Conservation (phyloP, 2,797 vertebrate genomes). For the Rhincodon typus region DNA sequence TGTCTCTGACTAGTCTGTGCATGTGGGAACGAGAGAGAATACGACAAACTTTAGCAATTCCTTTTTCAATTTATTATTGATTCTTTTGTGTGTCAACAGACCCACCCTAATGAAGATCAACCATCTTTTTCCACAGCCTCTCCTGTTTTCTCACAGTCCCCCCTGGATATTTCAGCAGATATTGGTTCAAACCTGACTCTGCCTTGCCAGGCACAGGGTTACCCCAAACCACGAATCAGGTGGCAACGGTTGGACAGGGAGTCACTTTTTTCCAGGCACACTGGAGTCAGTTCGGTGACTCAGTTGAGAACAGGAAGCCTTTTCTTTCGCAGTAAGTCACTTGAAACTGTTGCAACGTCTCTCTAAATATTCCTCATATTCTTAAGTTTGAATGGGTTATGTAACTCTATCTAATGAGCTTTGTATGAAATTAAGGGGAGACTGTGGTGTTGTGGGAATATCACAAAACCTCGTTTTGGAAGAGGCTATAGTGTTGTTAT, state of each 20-base stretch:
- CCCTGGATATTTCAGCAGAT: slow-evolving; percentile 66
- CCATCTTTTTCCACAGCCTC: slow-evolving; percentile 56
- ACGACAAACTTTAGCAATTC: background rate
- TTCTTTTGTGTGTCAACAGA: background rate
- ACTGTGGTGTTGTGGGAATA: too few species aligned
- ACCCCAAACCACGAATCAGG: slow-evolving; percentile 76
- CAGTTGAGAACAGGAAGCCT: slow-evolving; percentile 69
- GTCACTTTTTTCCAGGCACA: slow-evolving; percentile 61
- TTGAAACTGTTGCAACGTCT: background rate
- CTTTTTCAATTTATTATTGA: background rate
- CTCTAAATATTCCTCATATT: slow-evolving; percentile 33
- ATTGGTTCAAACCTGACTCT: slow-evolving; percentile 79
- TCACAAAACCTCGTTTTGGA: too few species aligned
- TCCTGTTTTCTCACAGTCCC: slow-evolving; percentile 74
- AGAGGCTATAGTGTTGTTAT: too few species aligned
- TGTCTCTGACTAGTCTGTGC: background rate
- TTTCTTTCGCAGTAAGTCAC: slow-evolving; percentile 71
- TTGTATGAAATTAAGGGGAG: background rate
- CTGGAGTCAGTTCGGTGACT: slow-evolving; percentile 57
- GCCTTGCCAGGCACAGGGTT: slow-evolving; percentile 68
- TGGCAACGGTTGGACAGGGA: slow-evolving; percentile 72
- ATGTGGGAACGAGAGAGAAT: background rate
- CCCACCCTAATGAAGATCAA: background rate
- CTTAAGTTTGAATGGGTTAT: background rate
- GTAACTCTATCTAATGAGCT: background rate